A percentile compares a stretch with the other conserved stretches of the same genome.
Evolutionary conservation across 2,797 vertebrate genomes (phyloP).

Genomic region (Tadarida brasiliensis): DNA sequence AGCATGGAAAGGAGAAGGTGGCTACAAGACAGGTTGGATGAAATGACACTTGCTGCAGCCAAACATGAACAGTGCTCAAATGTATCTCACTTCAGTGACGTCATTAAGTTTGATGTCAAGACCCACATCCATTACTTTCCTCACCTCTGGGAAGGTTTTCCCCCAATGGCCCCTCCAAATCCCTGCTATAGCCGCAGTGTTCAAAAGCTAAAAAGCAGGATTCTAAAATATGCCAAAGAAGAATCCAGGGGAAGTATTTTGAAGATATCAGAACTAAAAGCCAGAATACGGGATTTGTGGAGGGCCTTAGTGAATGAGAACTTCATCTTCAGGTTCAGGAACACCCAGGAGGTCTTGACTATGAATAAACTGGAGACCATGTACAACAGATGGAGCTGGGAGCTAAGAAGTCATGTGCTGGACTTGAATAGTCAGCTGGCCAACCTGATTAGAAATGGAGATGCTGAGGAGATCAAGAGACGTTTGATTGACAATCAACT

Average conservation of each 20-base stretch:
- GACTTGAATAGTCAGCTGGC: constrained; percentile 81
- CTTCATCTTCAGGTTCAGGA: constrained; percentile 91
- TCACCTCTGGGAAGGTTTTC: constrained; percentile 89
- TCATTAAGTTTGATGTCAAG: constrained; percentile 88
- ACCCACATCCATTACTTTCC: constrained; percentile 89
- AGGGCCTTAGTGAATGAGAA: constrained; percentile 88
- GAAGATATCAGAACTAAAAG: constrained; percentile 85
- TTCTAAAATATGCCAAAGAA: constrained; percentile 82
- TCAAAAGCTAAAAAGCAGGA: constrained; percentile 86
- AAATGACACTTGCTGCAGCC: constrained; percentile 85
- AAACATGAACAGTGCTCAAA: constrained; percentile 85
- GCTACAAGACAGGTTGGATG: constrained; percentile 85
- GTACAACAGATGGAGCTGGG: constrained; percentile 88
- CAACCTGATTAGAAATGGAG: constrained; percentile 80
- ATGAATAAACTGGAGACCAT: constrained; percentile 86
- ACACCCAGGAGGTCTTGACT: constrained; percentile 84
- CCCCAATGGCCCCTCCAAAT: constrained; percentile 90
- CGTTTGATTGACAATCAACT: constrained; percentile 33
- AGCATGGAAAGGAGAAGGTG: constrained; percentile 83
- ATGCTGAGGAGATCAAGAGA: neutral
- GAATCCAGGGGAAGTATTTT: constrained; percentile 8
- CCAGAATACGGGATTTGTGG: constrained; percentile 86
- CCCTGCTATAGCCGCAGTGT: constrained; percentile 87
- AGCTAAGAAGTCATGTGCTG: constrained; percentile 85
- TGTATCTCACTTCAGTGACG: constrained; percentile 84